These are phyloP conservation scores for Gymnoscopelus microlampas DNA, from an alignment of 2,797 vertebrate species.

Conservation along the genomic window DNA sequence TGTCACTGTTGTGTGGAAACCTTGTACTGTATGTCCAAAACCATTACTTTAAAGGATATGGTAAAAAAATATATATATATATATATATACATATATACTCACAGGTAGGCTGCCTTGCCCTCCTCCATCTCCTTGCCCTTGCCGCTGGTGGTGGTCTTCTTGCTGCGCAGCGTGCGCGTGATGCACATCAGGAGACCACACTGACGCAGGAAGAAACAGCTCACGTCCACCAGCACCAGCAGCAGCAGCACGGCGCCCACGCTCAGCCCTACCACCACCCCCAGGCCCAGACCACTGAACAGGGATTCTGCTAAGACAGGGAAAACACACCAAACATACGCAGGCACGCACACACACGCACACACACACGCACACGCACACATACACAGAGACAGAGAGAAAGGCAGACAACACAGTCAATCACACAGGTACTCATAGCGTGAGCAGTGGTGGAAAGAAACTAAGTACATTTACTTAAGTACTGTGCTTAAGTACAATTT, in stretches of 20 bases:
- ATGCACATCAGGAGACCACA: slow-evolving; percentile 97
- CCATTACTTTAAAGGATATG: too few relatives aligned
- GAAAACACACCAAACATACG: slow-evolving; percentile 51
- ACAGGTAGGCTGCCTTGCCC: slow-evolving; percentile 98
- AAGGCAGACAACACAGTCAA: slow-evolving; percentile 61
- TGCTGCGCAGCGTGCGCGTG: slow-evolving; percentile 93
- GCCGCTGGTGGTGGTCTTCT: slow-evolving; percentile 93
- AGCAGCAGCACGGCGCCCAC: slow-evolving; percentile 92
- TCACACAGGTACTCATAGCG: slow-evolving; percentile 39
- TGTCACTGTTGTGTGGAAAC: too few relatives aligned
- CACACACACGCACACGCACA: slow-evolving; percentile 1
- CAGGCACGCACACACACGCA: neutral
- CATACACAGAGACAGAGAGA: neutral
- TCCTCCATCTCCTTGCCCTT: slow-evolving; percentile 98
- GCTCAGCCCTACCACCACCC: slow-evolving; percentile 92
- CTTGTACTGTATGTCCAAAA: too few relatives aligned
- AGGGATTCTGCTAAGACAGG: slow-evolving; percentile 92
- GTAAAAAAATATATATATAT: too few relatives aligned
- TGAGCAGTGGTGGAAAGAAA: too few relatives aligned
- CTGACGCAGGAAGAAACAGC: slow-evolving; percentile 97
- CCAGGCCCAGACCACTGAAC: slow-evolving; percentile 95
- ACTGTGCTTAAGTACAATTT: too few relatives aligned
- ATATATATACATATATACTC: slow-evolving; percentile 74
- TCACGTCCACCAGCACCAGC: slow-evolving; percentile 92
- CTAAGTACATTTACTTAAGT: too few relatives aligned